These are phyloP conservation scores for Lepetodrilus schrolli DNA, from an alignment of 2,888 invertebrate genomes.

Conservation along the genomic window DNA sequence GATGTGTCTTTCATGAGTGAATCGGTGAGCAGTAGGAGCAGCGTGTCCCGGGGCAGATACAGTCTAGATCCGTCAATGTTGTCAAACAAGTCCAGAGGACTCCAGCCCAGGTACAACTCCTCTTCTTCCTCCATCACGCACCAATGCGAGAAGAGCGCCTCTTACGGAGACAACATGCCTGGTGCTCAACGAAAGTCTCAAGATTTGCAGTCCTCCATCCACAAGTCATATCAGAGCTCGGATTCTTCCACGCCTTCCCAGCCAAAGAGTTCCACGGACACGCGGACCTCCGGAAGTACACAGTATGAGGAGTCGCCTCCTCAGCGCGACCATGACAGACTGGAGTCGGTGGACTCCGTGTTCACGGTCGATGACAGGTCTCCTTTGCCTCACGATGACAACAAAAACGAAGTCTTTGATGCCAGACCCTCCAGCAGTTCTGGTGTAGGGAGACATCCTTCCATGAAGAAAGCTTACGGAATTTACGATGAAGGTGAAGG, in stretches of 20 bases:
- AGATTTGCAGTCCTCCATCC: conserved; percentile 11
- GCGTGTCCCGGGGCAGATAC: conserved; percentile 43
- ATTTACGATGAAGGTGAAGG: conserved; percentile 64
- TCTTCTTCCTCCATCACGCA: neutral
- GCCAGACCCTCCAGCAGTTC: neutral
- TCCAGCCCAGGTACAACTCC: conserved; percentile 16
- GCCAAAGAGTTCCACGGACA: conserved; percentile 55
- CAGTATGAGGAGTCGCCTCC: conserved; percentile 37
- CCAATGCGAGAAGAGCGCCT: conserved; percentile 1
- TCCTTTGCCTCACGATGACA: neutral
- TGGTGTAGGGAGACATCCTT: conserved; percentile 54
- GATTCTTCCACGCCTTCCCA: conserved; percentile 49
- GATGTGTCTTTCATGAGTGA: conserved; percentile 40
- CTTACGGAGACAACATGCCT: neutral
- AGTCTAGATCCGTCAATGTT: conserved; percentile 56
- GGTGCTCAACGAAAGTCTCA: conserved; percentile 12
- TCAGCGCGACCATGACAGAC: neutral
- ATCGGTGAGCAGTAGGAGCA: conserved; percentile 27
- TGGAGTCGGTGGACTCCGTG: conserved; percentile 50
- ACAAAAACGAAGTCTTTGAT: neutral
- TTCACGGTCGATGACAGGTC: conserved; percentile 43
- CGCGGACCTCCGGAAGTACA: conserved; percentile 52
- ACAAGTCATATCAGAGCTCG: conserved; percentile 33
- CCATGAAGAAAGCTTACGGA: conserved; percentile 68
- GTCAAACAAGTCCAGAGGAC: conserved; percentile 24